Evolutionary conservation across 2,797 vertebrate species (phyloP).

Genomic region (Oceanodroma leucorhoa): DNA sequence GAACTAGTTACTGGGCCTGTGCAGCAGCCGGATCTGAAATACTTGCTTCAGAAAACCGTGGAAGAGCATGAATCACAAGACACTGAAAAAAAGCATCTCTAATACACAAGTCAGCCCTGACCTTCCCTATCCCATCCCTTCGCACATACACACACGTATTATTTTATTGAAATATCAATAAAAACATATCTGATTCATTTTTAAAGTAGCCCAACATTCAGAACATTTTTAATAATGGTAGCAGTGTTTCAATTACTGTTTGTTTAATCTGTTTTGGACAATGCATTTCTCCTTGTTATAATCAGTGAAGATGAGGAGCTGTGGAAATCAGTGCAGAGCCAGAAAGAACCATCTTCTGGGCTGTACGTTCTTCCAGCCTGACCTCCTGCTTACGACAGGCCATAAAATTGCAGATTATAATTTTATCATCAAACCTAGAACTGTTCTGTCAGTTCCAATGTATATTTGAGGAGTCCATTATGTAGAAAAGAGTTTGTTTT

Average conservation of each 20-base stretch:
- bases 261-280: background rate
- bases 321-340: background rate
- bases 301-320: background rate
- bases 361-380: background rate
- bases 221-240: background rate
- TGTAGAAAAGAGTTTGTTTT: background rate
- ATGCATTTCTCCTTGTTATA: background rate
- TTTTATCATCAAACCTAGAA: slow-evolving; percentile 12
- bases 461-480: background rate
- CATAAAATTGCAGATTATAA: background rate
- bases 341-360: background rate
- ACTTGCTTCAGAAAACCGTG: background rate
- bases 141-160: background rate
- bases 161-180: background rate
- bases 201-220: background rate
- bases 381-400: background rate
- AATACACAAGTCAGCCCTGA: background rate
- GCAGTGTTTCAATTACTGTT: background rate
- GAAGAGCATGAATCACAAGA: slow-evolving; percentile 10
- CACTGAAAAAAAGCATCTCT: background rate
- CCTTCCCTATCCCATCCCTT: background rate
- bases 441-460: background rate
- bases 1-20: slow-evolving; percentile 17
- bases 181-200: background rate
- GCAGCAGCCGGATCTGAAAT: slow-evolving; percentile 13